phyloP scores from a whole-genome alignment of 2,797 vertebrate genomes.

The Poecilia velifera region DNA sequence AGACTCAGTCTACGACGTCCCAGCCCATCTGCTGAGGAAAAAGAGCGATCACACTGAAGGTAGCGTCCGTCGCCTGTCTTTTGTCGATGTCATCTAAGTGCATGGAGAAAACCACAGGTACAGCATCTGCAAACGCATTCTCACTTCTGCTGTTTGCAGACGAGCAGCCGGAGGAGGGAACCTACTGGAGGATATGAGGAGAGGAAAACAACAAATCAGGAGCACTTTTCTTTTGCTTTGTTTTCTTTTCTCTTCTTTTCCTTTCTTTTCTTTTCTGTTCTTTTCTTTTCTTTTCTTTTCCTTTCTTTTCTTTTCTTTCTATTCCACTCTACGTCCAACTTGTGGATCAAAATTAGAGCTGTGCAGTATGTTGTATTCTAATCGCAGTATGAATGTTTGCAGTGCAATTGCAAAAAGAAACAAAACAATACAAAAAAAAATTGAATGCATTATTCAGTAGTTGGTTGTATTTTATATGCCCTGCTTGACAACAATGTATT shows the following conservation, averaged over 20 bases:
- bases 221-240: neutral
- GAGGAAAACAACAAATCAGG: neutral
- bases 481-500: neutral
- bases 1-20: slow-evolving; percentile 78
- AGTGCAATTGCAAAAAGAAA: neutral
- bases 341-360: neutral
- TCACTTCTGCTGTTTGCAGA: slow-evolving; percentile 49
- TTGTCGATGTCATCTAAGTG: neutral
- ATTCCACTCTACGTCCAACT: neutral
- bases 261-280: neutral
- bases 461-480: neutral
- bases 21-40: slow-evolving; percentile 62
- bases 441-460: neutral
- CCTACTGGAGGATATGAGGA: slow-evolving; percentile 54
- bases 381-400: neutral
- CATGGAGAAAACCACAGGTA: neutral
- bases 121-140: neutral
- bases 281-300: neutral
- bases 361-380: neutral
- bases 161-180: slow-evolving; percentile 25
- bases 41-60: slow-evolving; percentile 40
- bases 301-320: neutral
- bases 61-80: slow-evolving; percentile 34
- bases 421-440: neutral
- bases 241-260: neutral